Percentiles rank a stretch among this genome's conserved stretches.
phyloP scores from a whole-genome alignment of 2,888 invertebrate genomes.

The Steinernema hermaphroditum region DNA sequence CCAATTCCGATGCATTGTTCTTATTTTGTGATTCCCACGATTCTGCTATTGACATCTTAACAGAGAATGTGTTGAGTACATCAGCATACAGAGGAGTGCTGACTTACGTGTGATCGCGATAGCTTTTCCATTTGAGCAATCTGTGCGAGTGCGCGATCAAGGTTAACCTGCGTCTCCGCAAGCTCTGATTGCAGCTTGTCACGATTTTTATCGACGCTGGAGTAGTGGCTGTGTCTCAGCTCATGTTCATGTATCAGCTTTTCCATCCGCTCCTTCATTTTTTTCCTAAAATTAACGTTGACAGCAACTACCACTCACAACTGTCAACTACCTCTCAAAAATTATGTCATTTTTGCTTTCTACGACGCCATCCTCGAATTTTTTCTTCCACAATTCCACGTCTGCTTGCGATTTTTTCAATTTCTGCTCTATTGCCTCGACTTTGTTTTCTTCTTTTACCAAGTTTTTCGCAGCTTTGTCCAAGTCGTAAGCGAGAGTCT shows the following conservation, averaged over 20 bases:
- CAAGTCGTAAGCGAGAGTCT: constrained; percentile 44
- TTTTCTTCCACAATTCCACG: constrained; percentile 53
- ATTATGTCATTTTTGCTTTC: constrained; percentile 56
- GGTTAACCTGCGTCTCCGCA: constrained; percentile 45
- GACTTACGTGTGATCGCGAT: constrained; percentile 52
- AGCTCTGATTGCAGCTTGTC: constrained; percentile 52
- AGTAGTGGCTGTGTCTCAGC: constrained; percentile 43
- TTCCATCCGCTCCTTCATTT: constrained; percentile 51
- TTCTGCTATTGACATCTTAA: constrained; percentile 56
- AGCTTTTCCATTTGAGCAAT: constrained; percentile 55
- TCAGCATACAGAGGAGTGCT: no score
- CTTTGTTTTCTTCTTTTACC: constrained; percentile 38
- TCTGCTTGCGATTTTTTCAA: constrained; percentile 49
- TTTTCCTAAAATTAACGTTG: constrained; percentile 46
- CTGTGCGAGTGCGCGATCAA: constrained; percentile 54
- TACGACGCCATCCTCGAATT: constrained; percentile 49
- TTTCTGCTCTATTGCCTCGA: neutral
- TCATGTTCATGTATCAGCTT: constrained; percentile 53
- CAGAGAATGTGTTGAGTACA: no score
- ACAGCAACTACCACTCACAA: neutral
- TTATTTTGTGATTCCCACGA: constrained; percentile 58
- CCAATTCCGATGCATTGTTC: constrained; percentile 50
- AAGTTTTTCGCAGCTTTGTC: constrained; percentile 45
- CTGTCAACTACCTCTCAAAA: constrained; percentile 44
- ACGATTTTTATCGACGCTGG: constrained; percentile 47